These are phyloP conservation scores for Solea solea DNA, from an alignment of 2,113 vertebrate species.

Conservation along the genomic window DNA sequence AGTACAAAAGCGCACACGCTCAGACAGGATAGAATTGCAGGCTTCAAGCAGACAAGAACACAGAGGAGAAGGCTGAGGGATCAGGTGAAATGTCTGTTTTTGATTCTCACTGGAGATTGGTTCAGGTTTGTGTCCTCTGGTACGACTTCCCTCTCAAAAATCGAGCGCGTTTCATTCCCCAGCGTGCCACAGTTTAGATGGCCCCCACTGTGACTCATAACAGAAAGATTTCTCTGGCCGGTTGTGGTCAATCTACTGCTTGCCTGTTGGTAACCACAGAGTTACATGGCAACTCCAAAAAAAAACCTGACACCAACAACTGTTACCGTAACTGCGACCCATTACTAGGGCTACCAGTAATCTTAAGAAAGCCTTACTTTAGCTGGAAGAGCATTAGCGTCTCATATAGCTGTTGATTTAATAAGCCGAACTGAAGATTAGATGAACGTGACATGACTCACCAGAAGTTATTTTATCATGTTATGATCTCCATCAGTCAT, in stretches of 20 bases:
- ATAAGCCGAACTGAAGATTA: constrained; percentile 42
- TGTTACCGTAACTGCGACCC: constrained; percentile 60
- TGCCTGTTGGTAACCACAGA: constrained; percentile 56
- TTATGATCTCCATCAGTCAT: constrained; percentile 10
- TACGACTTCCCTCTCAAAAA: constrained; percentile 4
- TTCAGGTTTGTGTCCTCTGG: not conserved
- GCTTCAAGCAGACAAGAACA: constrained; percentile 4
- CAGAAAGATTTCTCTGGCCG: constrained; percentile 54
- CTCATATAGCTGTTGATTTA: constrained; percentile 34
- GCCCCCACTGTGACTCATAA: constrained; percentile 65
- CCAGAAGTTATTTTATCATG: constrained; percentile 1
- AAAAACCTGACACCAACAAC: constrained; percentile 38
- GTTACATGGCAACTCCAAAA: constrained; percentile 41
- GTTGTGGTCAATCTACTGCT: constrained; percentile 62
- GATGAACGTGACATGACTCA: constrained; percentile 8
- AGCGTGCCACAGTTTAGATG: constrained; percentile 48
- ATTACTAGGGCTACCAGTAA: constrained; percentile 52
- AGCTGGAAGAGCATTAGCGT: constrained; percentile 28
- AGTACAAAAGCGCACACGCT: not conserved
- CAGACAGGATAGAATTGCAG: constrained; percentile 10
- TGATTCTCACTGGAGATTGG: not conserved
- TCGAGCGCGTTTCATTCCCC: constrained; percentile 17
- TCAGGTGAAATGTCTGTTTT: constrained; percentile 15
- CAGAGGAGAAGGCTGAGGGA: constrained; percentile 7
- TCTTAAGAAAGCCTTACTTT: constrained; percentile 37